A percentile compares a stretch with the other conserved stretches of the same genome.
Evolutionary conservation across 2,888 invertebrate species (phyloP).

Genomic region (Amphipyra berbera): DNA sequence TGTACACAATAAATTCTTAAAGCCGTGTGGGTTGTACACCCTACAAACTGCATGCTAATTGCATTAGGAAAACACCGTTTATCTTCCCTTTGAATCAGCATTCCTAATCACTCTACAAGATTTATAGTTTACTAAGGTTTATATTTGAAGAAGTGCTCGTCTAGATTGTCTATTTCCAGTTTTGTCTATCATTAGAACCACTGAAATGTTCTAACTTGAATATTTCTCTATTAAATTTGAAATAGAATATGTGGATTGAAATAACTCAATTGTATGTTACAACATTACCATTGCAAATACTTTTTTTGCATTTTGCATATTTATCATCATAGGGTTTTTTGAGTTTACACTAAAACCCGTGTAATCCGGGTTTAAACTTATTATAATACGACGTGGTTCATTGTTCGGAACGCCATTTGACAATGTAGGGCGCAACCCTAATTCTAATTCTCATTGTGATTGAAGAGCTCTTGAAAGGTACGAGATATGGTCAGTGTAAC

Average conservation of each 20-base stretch:
- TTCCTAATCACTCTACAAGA: conserved; percentile 22
- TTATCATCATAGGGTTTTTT: conserved; percentile 54
- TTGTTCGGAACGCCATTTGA: conserved; percentile 43
- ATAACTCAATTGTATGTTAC: conserved; percentile 46
- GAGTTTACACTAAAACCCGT: conserved; percentile 68
- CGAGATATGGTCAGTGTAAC: conserved; percentile 78
- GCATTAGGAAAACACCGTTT: conserved; percentile 30
- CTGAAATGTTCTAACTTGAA: too few species aligned
- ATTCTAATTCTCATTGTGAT: conserved; percentile 68
- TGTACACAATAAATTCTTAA: too few species aligned
- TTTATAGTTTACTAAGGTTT: conserved; percentile 23
- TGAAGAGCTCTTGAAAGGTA: conserved; percentile 72
- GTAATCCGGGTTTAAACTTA: conserved; percentile 73
- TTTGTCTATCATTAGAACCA: too few species aligned
- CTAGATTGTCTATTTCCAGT: neutral
- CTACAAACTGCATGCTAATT: conserved; percentile 35
- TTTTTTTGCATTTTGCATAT: conserved; percentile 59
- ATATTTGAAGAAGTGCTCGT: neutral
- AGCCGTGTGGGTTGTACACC: neutral
- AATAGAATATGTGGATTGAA: conserved; percentile 25
- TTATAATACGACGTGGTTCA: conserved; percentile 61
- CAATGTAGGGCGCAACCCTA: conserved; percentile 67
- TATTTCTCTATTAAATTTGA: too few species aligned
- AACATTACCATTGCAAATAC: conserved; percentile 62
- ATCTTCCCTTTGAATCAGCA: conserved; percentile 41